Conservation (phyloP, 2,888 invertebrate genomes). For the Trachelus stipa region DNA sequence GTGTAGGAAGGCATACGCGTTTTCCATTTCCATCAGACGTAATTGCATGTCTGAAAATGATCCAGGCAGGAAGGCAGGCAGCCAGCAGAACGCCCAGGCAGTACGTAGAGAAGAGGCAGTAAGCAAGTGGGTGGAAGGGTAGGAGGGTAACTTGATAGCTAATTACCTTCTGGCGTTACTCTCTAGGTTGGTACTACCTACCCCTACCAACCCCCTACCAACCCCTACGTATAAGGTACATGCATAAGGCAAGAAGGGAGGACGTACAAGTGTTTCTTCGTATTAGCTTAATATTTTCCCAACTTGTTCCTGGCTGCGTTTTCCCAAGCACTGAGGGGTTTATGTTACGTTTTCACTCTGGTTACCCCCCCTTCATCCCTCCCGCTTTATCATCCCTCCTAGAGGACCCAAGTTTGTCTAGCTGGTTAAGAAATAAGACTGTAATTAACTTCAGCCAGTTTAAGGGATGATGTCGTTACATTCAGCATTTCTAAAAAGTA, state of each 20-base stretch:
- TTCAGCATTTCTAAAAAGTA: background rate
- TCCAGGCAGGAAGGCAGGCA: conserved; percentile 39
- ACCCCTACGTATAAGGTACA: conserved; percentile 1
- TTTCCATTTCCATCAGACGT: conserved; percentile 49
- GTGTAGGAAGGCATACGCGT: conserved; percentile 18
- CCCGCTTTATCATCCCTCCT: background rate
- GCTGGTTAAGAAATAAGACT: background rate
- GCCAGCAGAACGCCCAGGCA: conserved; percentile 15
- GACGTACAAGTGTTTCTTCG: conserved; percentile 44
- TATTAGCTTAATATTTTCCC: conserved; percentile 39
- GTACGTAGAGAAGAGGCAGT: conserved; percentile 23
- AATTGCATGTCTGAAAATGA: conserved; percentile 52
- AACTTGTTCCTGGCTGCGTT: conserved; percentile 14
- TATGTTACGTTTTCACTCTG: background rate
- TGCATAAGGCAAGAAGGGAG: conserved; percentile 29
- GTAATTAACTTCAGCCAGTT: background rate
- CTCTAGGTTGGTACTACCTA: background rate
- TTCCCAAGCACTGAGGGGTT: background rate
- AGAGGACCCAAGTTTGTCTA: background rate
- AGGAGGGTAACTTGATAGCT: conserved; percentile 50
- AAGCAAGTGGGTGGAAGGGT: conserved; percentile 33
- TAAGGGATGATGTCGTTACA: background rate
- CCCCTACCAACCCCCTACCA: conserved; percentile 14
- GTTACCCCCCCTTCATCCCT: too few species aligned
- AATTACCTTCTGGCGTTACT: conserved; percentile 51